Evolutionary conservation across 2,888 invertebrate genomes (phyloP).

Genomic region (Yponomeuta cagnagella): DNA sequence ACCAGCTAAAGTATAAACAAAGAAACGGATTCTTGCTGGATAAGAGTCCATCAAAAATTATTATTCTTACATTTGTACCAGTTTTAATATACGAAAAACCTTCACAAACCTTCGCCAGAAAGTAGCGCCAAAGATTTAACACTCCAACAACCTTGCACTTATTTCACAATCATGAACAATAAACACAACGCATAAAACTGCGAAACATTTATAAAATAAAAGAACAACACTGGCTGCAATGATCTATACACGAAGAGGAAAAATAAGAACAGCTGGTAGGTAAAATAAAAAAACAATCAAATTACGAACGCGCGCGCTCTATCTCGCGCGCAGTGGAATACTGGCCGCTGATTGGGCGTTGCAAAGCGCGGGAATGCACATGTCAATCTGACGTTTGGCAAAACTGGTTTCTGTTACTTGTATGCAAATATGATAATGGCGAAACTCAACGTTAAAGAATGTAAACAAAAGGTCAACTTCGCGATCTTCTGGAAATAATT

Average conservation of each 20-base stretch:
- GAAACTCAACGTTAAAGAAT: conserved; percentile 21
- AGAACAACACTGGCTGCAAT: conserved; percentile 20
- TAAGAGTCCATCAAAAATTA: background rate
- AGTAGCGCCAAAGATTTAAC: conserved; percentile 8
- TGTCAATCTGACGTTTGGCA: conserved; percentile 40
- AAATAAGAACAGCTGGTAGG: conserved; percentile 11
- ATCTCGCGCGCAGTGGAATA: conserved; percentile 40
- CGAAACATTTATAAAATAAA: conserved; percentile 14
- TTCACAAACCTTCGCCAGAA: conserved; percentile 40
- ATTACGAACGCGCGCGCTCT: conserved; percentile 34
- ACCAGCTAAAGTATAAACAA: background rate
- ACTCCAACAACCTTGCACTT: conserved; percentile 4
- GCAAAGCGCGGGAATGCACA: conserved; percentile 53
- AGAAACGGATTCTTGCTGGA: background rate
- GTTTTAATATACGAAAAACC: conserved; percentile 22
- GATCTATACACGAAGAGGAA: background rate
- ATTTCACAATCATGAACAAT: conserved; percentile 8
- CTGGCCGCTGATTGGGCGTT: conserved; percentile 51
- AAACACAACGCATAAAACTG: background rate
- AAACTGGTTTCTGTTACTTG: conserved; percentile 35
- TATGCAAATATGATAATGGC: conserved; percentile 29
- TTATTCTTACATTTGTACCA: conserved; percentile 22
- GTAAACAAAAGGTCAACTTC: background rate
- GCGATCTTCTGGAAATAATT: background rate
- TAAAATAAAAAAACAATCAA: background rate